Evolutionary conservation across 2,888 invertebrate species (phyloP).

Genomic region (Timema cristinae): DNA sequence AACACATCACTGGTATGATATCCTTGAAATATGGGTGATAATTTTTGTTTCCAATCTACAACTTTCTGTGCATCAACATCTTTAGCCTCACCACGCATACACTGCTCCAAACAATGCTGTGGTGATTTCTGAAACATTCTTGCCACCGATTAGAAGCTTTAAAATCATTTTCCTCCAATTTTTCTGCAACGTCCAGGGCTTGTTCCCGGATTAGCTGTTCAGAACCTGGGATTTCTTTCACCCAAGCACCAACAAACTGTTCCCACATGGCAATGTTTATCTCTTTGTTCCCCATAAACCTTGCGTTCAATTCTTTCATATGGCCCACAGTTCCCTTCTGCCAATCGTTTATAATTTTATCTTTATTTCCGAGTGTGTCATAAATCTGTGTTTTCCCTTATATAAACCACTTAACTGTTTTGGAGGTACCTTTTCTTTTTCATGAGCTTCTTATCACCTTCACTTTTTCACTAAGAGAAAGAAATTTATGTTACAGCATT

Average conservation of each 20-base stretch:
- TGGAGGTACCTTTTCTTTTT: background rate
- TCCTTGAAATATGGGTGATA: background rate
- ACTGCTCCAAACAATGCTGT: background rate
- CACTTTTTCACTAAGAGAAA: no score
- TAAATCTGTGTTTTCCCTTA: background rate
- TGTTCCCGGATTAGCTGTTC: background rate
- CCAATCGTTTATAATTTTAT: background rate
- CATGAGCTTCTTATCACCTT: background rate
- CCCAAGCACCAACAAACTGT: background rate
- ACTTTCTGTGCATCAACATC: background rate
- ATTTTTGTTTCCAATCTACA: background rate
- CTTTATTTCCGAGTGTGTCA: background rate
- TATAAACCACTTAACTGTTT: background rate
- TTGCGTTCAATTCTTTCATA: background rate
- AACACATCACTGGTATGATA: conserved; percentile 1
- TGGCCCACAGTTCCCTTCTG: background rate
- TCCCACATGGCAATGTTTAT: background rate
- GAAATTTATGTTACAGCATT: no score
- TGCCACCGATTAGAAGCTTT: conserved; percentile 2
- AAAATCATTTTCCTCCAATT: background rate
- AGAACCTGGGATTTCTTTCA: background rate
- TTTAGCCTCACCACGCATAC: background rate
- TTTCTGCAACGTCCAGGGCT: background rate
- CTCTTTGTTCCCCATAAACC: background rate
- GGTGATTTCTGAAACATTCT: background rate